Base-by-base conservation (phyloP, 2,797 vertebrate species). In the Coccyzus lansbergi region DNA sequence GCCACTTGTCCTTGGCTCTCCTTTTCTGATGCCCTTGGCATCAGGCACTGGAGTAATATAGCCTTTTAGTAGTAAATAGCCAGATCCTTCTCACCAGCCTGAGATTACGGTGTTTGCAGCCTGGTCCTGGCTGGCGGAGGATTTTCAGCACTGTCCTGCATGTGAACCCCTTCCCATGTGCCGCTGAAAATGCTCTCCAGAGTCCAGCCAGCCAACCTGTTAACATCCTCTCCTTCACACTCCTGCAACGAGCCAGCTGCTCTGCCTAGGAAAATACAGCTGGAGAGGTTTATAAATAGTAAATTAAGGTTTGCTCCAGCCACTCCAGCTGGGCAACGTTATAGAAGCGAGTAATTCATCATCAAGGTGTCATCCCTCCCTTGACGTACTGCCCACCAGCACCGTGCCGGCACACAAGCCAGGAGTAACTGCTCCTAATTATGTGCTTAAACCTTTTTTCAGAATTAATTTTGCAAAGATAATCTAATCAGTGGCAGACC, bases 171-270 rank as follows among this genome's bases (percentile, higher is more conserved):
- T 51, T 85, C 91, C 92, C 87, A 10, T 55, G 49, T 8, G 9
- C 64, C 4, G 14, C 80, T 26, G 33, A 86, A 81, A 94, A 63
- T 1, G 16, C 69, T 75, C 81, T 91, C 65, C 69, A 8, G 76
- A 90, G 93, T 5, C 38, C 26, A 6, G 86, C 88, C 80, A 95
- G 84, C 93, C 95, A 94, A 95, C 95, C 92, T 96, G 97, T 97
- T 97, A 96, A 97, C 97, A 97, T 97, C 91, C 69, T 52, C 84
- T 97, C 96, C 90, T 96, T 97, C 97, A 96, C 96, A 97, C 95
- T 95, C 93, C 92, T 7, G 53, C 96, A 88, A 88, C 59, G 36
- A 95, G 87, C 95, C 94, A 95, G 95, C 93, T 95, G 96, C 96
- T 96, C 88, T 93, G 97, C 89, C 95, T 48, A 15, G 96, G 24